Conservation (phyloP, 2,113 vertebrate species). For the Phaetusa simplex region DNA sequence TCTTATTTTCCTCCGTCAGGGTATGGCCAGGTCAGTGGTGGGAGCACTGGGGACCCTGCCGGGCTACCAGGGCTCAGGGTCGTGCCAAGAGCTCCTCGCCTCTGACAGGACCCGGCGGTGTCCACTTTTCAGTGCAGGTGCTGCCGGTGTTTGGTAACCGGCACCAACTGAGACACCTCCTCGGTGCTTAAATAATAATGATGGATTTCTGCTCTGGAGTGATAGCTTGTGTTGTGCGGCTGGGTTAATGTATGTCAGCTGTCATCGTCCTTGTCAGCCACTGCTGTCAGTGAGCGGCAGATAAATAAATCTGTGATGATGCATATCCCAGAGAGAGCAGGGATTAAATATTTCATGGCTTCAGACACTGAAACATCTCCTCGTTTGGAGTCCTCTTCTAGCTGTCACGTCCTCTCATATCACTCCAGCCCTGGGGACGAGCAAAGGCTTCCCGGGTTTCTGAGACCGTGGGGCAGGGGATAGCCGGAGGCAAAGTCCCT, state of each 20-base stretch:
- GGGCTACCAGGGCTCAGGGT: neutral
- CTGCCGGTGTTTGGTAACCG: fast-evolving
- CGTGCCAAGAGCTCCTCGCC: fast-evolving
- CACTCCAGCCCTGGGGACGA: neutral
- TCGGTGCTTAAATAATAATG: neutral
- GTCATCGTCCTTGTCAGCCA: conserved; percentile 35
- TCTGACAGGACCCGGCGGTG: neutral
- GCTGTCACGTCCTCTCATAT: neutral
- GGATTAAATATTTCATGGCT: conserved; percentile 22
- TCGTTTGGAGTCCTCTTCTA: neutral
- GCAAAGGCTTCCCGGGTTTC: neutral
- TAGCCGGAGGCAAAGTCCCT: neutral
- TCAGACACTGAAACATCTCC: conserved; percentile 19
- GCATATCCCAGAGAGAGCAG: conserved; percentile 8
- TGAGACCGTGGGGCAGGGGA: fast-evolving
- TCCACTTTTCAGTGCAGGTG: neutral
- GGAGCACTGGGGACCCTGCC: neutral
- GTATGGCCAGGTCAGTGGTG: neutral
- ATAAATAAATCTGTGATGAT: conserved; percentile 54
- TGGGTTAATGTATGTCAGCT: conserved; percentile 54
- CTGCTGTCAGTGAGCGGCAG: conserved; percentile 19
- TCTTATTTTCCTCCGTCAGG: neutral
- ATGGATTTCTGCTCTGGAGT: conserved; percentile 25
- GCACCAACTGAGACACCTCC: neutral
- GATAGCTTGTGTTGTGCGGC: neutral